Percentiles rank a stretch among this genome's conserved stretches.
Conservation (phyloP, 2,113 vertebrate genomes). For the Taurulus bubalis region DNA sequence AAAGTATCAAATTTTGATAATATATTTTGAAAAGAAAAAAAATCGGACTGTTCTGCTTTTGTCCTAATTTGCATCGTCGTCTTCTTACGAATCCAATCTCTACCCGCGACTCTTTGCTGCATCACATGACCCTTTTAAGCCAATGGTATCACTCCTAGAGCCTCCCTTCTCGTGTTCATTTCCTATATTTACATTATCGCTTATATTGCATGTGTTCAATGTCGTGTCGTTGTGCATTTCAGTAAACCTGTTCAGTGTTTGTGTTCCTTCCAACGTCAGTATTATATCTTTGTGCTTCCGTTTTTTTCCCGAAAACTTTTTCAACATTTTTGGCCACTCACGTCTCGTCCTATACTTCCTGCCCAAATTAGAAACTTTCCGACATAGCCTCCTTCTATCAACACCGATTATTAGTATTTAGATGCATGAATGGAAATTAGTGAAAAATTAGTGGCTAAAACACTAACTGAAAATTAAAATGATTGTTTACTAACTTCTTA, state of each 20-base stretch:
- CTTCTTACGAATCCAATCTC: conserved; percentile 80
- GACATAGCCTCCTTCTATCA: conserved; percentile 68
- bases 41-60: conserved; percentile 68
- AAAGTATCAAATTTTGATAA: conserved; percentile 64
- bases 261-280: conserved; percentile 55
- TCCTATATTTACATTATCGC: conserved; percentile 75
- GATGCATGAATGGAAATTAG: conserved; percentile 81
- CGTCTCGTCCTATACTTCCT: conserved; percentile 70
- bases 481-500: conserved; percentile 79
- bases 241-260: conserved; percentile 70
- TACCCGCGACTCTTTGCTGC: conserved; percentile 81
- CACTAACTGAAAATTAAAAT: conserved; percentile 72
- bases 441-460: conserved; percentile 70
- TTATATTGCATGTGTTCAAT: conserved; percentile 80
- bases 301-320: conserved; percentile 54
- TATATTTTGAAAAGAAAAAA: conserved; percentile 52
- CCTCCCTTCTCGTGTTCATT: conserved; percentile 73
- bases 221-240: conserved; percentile 75
- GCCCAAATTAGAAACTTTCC: conserved; percentile 66
- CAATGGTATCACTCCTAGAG: conserved; percentile 85
- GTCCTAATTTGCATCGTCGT: conserved; percentile 70
- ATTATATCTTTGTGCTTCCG: conserved; percentile 71
- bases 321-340: conserved; percentile 67
- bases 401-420: conserved; percentile 67
- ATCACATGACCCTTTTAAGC: conserved; percentile 87